Evolutionary conservation across 2,113 vertebrate species (phyloP), one percentile per base, ranked within the genome.

Genomic region (Numida meleagris): DNA sequence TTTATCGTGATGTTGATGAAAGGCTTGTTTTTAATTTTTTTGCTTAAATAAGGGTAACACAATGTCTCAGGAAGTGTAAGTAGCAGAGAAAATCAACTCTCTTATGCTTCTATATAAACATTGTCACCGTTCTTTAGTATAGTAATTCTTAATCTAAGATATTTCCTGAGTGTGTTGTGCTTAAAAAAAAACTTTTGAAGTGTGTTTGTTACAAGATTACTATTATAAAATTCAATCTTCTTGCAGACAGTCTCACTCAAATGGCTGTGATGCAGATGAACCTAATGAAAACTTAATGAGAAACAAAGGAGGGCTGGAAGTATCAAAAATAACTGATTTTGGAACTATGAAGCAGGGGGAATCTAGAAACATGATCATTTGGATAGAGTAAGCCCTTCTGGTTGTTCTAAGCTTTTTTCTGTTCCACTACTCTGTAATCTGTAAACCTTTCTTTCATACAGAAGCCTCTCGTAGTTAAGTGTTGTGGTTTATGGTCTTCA

Each of bases 301-400:
- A 93, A 97, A 99, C 96, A 99, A 98, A 97, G 98, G 96, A 46
- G 98, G 96, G 1, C 51, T 99, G 51, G 96, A 98, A 63, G 96
- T 99, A 45, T 97, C 98, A 8, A 97, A 94, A 65, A 96, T 96
- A 51, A 98, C 98, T 38, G 42, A 98, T 57, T 99, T 99, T 97
- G 99, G 98, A 70, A 96, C 97, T 13, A 79, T 99, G 63, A 97
- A 98, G 78, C 97, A 98, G 6, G 99, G 99, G 21, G 97, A 97
- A 40, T 97, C 89, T 79, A 96, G 93, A 85, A 93, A 94, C 51
- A 77, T 99, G 87, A 94, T 97, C 40, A 5, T 99, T 72, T 99
- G 98, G 96, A 98, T 99, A 90, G 98, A 98, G 99, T 99, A 89
- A 99, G 99, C 97, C 46, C 70, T 91, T 77, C 67, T 42, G 40